A percentile compares a stretch with the other conserved stretches of the same genome.
Conservation (phyloP, 2,888 invertebrate species). For the Lordiphosa fenestrarum region DNA sequence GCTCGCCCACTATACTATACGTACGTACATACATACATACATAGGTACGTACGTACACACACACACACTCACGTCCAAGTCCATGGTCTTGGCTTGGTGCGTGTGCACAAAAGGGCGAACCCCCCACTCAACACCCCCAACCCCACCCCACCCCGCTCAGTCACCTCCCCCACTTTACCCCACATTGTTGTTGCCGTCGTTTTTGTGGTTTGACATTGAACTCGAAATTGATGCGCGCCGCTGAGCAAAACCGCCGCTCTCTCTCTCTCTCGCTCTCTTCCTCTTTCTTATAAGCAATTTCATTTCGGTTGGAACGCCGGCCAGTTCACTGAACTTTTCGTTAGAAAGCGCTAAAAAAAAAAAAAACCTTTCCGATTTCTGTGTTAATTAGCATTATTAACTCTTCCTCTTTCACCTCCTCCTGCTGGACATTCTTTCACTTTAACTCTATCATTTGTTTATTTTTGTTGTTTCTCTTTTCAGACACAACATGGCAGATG, state of each 20-base stretch:
- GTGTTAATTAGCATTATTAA: no score
- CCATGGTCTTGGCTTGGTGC: constrained; percentile 8
- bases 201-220: constrained; percentile 75
- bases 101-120: constrained; percentile 13
- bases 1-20: constrained; percentile 19
- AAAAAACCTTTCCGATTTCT: constrained; percentile 6
- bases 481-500: no score
- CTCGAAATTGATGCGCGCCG: constrained; percentile 69
- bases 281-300: constrained; percentile 61
- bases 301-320: constrained; percentile 29
- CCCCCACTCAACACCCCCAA: constrained; percentile 2
- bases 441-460: no score
- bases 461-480: no score
- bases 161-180: constrained; percentile 3
- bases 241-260: constrained; percentile 46
- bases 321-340: constrained; percentile 12
- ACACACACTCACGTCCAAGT: constrained; percentile 6
- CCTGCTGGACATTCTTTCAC: not conserved
- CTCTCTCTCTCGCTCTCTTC: constrained; percentile 7
- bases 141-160: not conserved
- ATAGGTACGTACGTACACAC: no score
- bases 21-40: not conserved
- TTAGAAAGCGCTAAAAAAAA: constrained; percentile 11
- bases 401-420: no score
- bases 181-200: constrained; percentile 19